These are phyloP conservation scores for Hipposideros larvatus DNA, from an alignment of 2,797 vertebrate species.

Conservation along the genomic window DNA sequence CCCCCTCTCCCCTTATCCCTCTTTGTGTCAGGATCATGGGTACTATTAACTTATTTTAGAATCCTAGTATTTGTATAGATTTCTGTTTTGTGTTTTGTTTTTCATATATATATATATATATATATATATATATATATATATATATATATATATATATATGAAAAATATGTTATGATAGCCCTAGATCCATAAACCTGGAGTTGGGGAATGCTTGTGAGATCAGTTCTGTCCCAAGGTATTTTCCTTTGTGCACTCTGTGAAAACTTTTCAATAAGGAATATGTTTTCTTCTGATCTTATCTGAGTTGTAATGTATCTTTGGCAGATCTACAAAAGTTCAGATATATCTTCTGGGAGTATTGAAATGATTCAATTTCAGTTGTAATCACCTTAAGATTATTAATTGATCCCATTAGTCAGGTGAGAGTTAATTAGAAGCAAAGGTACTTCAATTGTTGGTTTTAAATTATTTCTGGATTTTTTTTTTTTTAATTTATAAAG, in stretches of 20 bases:
- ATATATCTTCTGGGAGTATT: background rate
- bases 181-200: background rate
- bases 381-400: background rate
- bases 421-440: constrained; percentile 70
- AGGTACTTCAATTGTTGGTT: constrained; percentile 55
- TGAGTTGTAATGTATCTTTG: background rate
- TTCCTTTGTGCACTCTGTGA: background rate
- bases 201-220: background rate
- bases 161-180: background rate
- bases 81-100: background rate
- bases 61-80: background rate
- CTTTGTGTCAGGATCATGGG: background rate
- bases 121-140: no score
- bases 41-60: background rate
- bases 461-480: constrained; percentile 11
- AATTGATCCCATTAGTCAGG: constrained; percentile 72
- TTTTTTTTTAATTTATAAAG: constrained; percentile 37
- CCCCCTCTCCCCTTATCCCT: background rate
- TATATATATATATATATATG: no score
- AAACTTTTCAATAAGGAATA: constrained; percentile 4
- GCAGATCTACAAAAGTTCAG: constrained; percentile 1
- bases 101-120: no score
- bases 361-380: background rate
- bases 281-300: background rate
- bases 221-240: background rate